Evolutionary conservation across 2,113 vertebrate species (phyloP), one percentile per base, ranked within the genome.

Genomic region (Mohoua ochrocephala): DNA sequence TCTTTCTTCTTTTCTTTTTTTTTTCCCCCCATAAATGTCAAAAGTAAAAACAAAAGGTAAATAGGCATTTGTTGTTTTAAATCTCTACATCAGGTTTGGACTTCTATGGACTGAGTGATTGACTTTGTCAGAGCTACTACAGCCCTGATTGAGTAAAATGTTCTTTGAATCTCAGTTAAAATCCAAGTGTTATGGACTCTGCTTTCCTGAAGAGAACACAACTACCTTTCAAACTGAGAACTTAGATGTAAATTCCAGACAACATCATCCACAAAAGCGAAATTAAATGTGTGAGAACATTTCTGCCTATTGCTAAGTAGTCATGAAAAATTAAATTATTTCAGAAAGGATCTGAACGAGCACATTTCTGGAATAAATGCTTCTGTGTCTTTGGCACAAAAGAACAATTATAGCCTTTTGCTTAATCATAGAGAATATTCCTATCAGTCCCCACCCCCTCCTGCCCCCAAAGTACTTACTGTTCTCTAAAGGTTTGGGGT

Each of bases 1-100:
- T 3, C 1, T 61, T 84, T 31, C 28, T 33, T 70, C 1, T 27
- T 3, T 1, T 15, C 1, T 1, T 30, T 20, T 9, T 28, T 7
- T 14, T 2, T 27, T 7, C 4, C 13, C 2, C 39, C 39, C 39
- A 10, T 59, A 37, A 26, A 60, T 41, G 11, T 44, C 26, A 28
- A 44, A 64, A 30, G 4, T 13, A 61, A 65, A n/a, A 89, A 30
- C 14, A 30, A 82, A 78, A 64, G 15, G 2, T 28, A 27, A 61
- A 30, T n/a, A 33, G 2, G 1, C 1, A 52, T 24, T 41, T 42
- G 6, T 15, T 68, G 5, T 53, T 91, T 84, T 74, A 80, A 53
- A n/a, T 33, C 10, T 47, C 50, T 74, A 1, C 8, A 23, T 69
- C 15, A 54, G 8, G 7, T 81, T 60, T 61, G 7, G 30, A 47